Conservation (phyloP, 2,797 vertebrate species). For the Eidolon dupreanum region DNA sequence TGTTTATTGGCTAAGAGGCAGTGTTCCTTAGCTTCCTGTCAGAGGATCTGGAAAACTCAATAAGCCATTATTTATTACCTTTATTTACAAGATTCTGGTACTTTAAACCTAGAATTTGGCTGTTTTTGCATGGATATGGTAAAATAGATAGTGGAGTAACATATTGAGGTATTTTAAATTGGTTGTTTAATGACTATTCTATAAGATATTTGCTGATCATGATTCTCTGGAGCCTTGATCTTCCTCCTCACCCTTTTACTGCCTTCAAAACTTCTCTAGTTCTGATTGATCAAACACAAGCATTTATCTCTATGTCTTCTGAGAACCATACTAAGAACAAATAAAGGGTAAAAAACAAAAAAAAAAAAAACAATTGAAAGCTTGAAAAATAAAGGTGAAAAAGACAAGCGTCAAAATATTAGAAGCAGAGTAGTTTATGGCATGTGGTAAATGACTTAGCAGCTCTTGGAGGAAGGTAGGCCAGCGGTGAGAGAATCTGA, state of each 20-base stretch:
- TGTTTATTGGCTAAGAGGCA: conserved; percentile 38
- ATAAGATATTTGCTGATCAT: neutral
- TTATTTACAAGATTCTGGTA: conserved; percentile 37
- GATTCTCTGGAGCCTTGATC: neutral
- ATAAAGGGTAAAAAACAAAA: neutral
- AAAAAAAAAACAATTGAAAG: neutral
- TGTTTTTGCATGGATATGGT: neutral
- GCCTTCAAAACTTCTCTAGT: conserved; percentile 1
- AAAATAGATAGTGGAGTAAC: neutral
- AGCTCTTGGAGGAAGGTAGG: neutral
- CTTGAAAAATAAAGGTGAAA: neutral
- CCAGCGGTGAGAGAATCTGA: neutral
- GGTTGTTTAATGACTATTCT: conserved; percentile 4
- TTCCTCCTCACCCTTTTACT: neutral
- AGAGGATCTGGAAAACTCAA: neutral
- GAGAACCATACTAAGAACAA: neutral
- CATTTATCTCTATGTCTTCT: neutral
- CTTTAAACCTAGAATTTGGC: conserved; percentile 14
- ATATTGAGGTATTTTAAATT: neutral
- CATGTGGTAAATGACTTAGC: neutral
- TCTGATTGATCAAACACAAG: conserved; percentile 10
- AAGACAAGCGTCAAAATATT: neutral
- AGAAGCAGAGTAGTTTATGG: neutral
- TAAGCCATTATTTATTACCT: conserved; percentile 58
- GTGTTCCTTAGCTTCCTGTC: conserved; percentile 30